phyloP scores from a whole-genome alignment of 1,140 invertebrate species.

The Cepaea nemoralis region DNA sequence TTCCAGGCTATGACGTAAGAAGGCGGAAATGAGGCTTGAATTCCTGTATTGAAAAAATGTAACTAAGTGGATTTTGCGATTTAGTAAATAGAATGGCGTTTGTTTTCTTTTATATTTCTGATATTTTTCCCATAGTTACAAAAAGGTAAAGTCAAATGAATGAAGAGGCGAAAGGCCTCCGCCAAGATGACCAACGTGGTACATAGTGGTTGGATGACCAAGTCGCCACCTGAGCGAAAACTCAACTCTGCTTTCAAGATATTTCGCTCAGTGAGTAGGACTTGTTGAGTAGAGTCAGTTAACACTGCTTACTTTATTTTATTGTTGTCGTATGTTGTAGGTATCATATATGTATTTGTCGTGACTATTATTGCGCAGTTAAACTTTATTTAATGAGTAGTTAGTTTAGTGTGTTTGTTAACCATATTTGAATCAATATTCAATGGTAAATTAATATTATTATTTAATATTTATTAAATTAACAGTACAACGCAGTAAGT shows the following conservation, averaged over 20 bases:
- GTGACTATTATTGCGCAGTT: no score
- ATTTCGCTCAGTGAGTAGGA: conserved; percentile 65
- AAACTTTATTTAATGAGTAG: no score
- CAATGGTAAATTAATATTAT: no score
- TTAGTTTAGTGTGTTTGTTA: no score
- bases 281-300: no score
- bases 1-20: neutral
- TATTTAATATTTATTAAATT: no score
- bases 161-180: conserved; percentile 38
- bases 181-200: conserved; percentile 59
- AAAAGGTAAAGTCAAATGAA: conserved; percentile 40
- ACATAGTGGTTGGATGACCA: conserved; percentile 67
- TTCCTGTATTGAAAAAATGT: conserved; percentile 6
- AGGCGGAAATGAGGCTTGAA: conserved; percentile 20
- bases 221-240: conserved; percentile 67
- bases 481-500: no score
- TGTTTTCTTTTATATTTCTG: conserved; percentile 8
- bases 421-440: no score
- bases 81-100: neutral
- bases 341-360: no score
- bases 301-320: no score
- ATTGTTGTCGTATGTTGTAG: no score
- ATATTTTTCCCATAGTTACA: neutral
- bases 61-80: neutral
- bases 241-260: conserved; percentile 64